Percentiles rank a stretch among this genome's conserved stretches.
phyloP scores from a whole-genome alignment of 2,797 vertebrate species.

The Calcarius lapponicus region DNA sequence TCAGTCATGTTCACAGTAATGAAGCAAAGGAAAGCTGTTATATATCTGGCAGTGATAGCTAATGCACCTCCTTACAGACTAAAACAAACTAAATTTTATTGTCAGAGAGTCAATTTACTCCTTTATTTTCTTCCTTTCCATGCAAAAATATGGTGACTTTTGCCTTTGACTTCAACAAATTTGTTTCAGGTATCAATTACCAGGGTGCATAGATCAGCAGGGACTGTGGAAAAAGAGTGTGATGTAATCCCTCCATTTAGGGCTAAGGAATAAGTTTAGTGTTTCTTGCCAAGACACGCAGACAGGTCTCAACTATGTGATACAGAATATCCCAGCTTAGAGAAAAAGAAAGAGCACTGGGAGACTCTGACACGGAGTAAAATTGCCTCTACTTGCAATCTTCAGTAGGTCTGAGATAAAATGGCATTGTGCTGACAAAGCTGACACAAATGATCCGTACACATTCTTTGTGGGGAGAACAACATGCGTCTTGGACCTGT shows the following conservation, averaged over 20 bases:
- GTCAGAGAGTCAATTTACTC: not conserved
- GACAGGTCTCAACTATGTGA: not conserved
- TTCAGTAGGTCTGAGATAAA: not conserved
- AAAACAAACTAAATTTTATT: not conserved
- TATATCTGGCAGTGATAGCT: not conserved
- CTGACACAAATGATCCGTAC: not conserved
- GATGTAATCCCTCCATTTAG: slow-evolving; percentile 9
- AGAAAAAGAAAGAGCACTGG: not conserved
- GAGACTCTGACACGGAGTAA: not conserved
- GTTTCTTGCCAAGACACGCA: slow-evolving; percentile 4
- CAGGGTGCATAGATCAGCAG: not conserved
- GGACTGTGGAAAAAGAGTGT: not conserved
- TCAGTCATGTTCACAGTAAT: accelerated
- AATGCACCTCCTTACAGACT: not conserved
- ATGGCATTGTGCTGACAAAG: not conserved
- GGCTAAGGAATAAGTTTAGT: not conserved
- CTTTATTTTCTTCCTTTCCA: not conserved
- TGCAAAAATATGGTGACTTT: not conserved
- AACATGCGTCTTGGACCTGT: accelerated
- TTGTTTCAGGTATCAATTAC: not conserved
- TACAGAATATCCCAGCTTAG: not conserved
- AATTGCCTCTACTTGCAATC: not conserved
- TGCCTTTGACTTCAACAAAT: not conserved
- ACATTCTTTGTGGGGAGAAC: not conserved
- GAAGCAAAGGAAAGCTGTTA: not conserved